Conservation (phyloP, 2,113 vertebrate species). For the Euleptes europaea region DNA sequence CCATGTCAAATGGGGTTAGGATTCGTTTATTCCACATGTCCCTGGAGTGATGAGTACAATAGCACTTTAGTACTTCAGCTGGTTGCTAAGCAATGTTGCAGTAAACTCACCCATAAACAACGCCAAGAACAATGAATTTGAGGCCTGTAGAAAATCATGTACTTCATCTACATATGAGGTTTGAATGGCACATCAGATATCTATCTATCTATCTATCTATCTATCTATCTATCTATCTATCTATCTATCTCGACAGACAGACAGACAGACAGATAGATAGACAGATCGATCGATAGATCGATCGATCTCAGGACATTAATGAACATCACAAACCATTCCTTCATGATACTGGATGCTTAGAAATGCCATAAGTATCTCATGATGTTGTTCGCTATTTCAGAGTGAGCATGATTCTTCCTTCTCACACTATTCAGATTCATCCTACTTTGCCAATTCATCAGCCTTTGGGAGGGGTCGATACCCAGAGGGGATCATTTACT, state of each 20-base stretch:
- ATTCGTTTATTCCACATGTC: slow-evolving; percentile 3
- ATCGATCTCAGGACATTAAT: background rate
- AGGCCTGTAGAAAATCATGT: slow-evolving; percentile 8
- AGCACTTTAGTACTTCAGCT: background rate
- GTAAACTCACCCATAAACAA: slow-evolving; percentile 14
- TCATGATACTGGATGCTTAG: background rate
- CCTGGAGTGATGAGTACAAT: slow-evolving; percentile 10
- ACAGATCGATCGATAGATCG: too few relatives aligned
- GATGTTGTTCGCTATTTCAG: background rate
- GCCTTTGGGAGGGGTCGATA: too few relatives aligned
- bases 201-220: too few relatives aligned
- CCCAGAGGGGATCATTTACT: too few relatives aligned
- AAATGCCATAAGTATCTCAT: background rate
- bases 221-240: too few relatives aligned
- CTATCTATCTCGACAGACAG: too few relatives aligned
- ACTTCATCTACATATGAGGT: background rate
- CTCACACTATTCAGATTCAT: background rate
- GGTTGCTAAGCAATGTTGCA: slow-evolving; percentile 11
- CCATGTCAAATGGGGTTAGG: background rate
- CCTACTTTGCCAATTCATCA: background rate
- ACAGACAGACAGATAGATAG: too few relatives aligned
- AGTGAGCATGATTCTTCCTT: background rate
- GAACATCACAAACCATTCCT: background rate
- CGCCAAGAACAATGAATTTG: background rate
- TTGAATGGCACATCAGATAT: slow-evolving; percentile 3